Evolutionary conservation across 2,113 vertebrate genomes (phyloP), one percentile per base, ranked within the genome.

Genomic region (Chrysemys picta): DNA sequence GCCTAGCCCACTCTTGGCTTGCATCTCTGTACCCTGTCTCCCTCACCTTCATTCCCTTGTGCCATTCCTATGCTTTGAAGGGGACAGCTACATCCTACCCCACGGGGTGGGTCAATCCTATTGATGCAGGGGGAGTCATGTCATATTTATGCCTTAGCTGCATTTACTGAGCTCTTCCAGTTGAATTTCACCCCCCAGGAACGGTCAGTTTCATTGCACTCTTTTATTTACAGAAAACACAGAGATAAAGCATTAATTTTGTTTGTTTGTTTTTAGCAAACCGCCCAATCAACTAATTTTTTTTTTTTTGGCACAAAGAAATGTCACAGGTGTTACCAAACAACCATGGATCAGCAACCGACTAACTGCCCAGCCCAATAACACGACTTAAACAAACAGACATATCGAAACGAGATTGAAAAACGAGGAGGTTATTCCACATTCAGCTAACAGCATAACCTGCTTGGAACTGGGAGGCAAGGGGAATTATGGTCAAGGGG

Each of bases 161-260:
- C 1, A 88, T 16, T 80, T 7, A 4, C 31, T 50, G 86, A 92
- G 42, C 47, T 94, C 93, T 50, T 94, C 76, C 85, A 93, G 62
- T 47, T 90, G 89, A 94, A 91, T 50, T 96, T 94, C 80, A 96
- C 93, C 96, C 62, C 82, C 75, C 47, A 29, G 27, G 80, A 90
- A 96, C 65, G 42, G 50, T 57, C 92, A 94, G 84, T 89, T 93
- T 96, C 94, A 98, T 96, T 97, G 97, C 97, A 97, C 98, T 94
- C 89, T 97, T 98, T 98, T 98, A 98, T 98, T 98, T 98, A 98
- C 98, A 98, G 97, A 98, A 98, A 98, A 98, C 98, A 98, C 98
- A 98, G 95, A 98, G 97, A 96, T 97, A 98, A 98, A 98, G 98
- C 97, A 98, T 98, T 96, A 93, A 96, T 85, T 91, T 94, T 96